Percentiles rank a stretch among this genome's conserved stretches.
Conservation (phyloP, 2,888 invertebrate genomes). For the Sinelater perroti region DNA sequence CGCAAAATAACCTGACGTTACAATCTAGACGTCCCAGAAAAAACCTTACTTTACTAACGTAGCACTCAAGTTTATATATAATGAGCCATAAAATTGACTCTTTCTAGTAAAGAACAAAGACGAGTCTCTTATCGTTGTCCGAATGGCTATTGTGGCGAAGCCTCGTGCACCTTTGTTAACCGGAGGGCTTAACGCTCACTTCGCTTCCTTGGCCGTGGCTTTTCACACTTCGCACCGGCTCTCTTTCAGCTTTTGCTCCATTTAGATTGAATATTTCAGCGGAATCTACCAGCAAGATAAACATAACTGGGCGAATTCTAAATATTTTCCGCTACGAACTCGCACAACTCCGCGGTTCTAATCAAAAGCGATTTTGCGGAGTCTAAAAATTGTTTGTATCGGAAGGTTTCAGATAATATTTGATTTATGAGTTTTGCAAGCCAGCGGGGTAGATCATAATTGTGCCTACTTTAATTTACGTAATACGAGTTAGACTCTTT, state of each 20-base stretch:
- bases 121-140: conserved; percentile 24
- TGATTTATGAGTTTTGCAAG: not conserved
- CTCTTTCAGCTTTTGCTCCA: conserved; percentile 32
- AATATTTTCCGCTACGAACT: conserved; percentile 11
- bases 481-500: too few relatives aligned
- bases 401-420: not conserved
- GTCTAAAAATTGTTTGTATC: not conserved
- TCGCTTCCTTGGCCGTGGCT: conserved; percentile 27
- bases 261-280: conserved; percentile 33
- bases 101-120: conserved; percentile 27
- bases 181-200: conserved; percentile 21
- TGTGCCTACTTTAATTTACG: too few relatives aligned
- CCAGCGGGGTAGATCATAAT: too few relatives aligned
- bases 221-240: conserved; percentile 35
- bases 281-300: conserved; percentile 23
- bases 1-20: too few relatives aligned
- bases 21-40: too few relatives aligned
- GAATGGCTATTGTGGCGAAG: conserved; percentile 31
- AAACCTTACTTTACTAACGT: too few relatives aligned
- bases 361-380: not conserved
- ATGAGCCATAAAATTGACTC: conserved; percentile 26
- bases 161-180: conserved; percentile 29
- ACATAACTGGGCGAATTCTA: conserved; percentile 19
- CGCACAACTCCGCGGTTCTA: not conserved
- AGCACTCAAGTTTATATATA: conserved; percentile 27